phyloP scores from a whole-genome alignment of 2,113 vertebrate species.

The Cololabis saira region DNA sequence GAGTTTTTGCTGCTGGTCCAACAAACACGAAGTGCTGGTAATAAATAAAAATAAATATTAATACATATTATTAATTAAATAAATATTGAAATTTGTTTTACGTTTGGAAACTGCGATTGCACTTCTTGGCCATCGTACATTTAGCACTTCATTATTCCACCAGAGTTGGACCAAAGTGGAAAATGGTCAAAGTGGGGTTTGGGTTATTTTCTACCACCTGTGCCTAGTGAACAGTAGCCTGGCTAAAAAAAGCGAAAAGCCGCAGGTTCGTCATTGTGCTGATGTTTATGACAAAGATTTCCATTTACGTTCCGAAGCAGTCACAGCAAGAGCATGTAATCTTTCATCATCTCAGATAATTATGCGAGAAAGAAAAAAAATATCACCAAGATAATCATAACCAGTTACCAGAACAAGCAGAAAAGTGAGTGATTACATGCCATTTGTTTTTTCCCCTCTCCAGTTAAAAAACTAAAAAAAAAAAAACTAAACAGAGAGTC shows the following conservation, averaged over 20 bases:
- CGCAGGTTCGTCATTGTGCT: slow-evolving; percentile 58
- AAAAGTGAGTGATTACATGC: slow-evolving; percentile 67
- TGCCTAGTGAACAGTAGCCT: slow-evolving; percentile 14
- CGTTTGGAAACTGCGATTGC: too few species aligned
- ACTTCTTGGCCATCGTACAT: too few species aligned
- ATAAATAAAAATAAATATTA: too few species aligned
- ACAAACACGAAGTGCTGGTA: too few species aligned
- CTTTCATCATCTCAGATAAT: slow-evolving; percentile 6
- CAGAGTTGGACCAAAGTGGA: too few species aligned
- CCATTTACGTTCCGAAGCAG: background rate
- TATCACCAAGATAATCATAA: slow-evolving; percentile 26
- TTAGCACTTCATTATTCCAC: background rate
- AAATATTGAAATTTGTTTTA: too few species aligned
- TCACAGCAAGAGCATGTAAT: background rate
- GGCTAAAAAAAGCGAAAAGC: slow-evolving; percentile 31
- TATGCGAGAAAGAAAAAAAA: background rate
- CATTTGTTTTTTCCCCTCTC: slow-evolving; percentile 42
- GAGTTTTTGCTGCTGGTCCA: too few species aligned
- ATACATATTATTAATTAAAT: too few species aligned
- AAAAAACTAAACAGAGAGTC: slow-evolving; percentile 23
- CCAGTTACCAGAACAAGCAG: slow-evolving; percentile 28
- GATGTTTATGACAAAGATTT: slow-evolving; percentile 23
- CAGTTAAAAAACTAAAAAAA: slow-evolving; percentile 43
- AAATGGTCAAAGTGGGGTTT: too few species aligned
- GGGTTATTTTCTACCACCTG: background rate